Evolutionary conservation across 2,797 vertebrate genomes (phyloP).

Genomic region (Microctenopoma stevenorrisi): DNA sequence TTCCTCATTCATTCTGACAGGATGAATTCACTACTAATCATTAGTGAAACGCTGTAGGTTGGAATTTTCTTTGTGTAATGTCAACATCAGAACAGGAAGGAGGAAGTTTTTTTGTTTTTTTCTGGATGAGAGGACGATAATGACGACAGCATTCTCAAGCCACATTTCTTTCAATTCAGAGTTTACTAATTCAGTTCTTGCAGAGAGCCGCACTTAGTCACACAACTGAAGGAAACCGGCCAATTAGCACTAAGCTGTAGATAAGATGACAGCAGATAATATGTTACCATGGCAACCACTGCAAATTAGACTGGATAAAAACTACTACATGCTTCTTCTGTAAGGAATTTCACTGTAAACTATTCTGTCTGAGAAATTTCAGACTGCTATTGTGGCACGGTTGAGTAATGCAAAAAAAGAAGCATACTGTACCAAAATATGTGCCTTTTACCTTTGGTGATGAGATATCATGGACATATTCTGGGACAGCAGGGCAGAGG

Average conservation of each 20-base stretch:
- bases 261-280: no score
- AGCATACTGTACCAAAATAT: not conserved
- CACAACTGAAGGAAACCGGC: no score
- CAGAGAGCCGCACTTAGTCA: no score
- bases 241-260: no score
- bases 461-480: slow-evolving; percentile 10
- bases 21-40: not conserved
- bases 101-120: no score
- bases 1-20: slow-evolving; percentile 16
- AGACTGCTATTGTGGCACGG: not conserved
- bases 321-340: no score
- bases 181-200: not conserved
- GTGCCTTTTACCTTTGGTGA: not conserved
- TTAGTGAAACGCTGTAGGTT: slow-evolving; percentile 12
- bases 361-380: not conserved
- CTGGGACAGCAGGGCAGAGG: not conserved
- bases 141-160: not conserved
- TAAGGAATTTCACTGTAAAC: not conserved
- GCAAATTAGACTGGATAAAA: not conserved
- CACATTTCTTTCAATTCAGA: not conserved
- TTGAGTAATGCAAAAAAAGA: not conserved
- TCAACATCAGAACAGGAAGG: not conserved
- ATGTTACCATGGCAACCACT: no score
- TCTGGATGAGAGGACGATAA: no score
- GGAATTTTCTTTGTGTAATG: not conserved